These are phyloP conservation scores for Lithosia quadra DNA, from an alignment of 2,888 invertebrate genomes.

Conservation along the genomic window DNA sequence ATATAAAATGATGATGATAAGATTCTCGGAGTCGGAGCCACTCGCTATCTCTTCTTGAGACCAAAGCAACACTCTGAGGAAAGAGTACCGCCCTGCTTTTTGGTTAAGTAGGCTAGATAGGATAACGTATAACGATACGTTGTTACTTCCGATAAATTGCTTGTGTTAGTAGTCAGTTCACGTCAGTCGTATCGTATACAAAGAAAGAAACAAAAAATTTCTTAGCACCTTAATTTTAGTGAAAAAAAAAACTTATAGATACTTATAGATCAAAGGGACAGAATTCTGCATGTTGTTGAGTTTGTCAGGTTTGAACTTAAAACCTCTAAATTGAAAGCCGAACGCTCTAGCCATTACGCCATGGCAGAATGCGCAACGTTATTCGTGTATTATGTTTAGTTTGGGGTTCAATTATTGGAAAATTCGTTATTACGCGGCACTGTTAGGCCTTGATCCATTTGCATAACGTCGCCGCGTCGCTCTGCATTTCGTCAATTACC, in stretches of 20 bases:
- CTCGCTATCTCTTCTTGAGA: not conserved
- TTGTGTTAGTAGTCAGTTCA: too few species aligned
- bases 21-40: not conserved
- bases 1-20: not conserved
- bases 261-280: too few species aligned
- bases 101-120: too few species aligned
- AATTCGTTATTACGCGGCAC: slow-evolving; percentile 58
- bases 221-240: too few species aligned
- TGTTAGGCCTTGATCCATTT: slow-evolving; percentile 53
- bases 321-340: not conserved
- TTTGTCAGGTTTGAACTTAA: not conserved
- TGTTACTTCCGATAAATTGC: too few species aligned
- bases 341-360: not conserved
- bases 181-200: too few species aligned
- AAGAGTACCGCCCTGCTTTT: too few species aligned
- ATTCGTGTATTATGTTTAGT: slow-evolving; percentile 45
- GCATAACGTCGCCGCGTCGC: slow-evolving; percentile 51
- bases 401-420: slow-evolving; percentile 69
- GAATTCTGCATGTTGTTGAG: too few species aligned
- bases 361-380: not conserved
- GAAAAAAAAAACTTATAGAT: too few species aligned
- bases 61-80: not conserved
- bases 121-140: too few species aligned
- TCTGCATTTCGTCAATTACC: slow-evolving; percentile 49
- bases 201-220: too few species aligned